Evolutionary conservation across 2,113 vertebrate species (phyloP).

Genomic region (Tetrax tetrax): DNA sequence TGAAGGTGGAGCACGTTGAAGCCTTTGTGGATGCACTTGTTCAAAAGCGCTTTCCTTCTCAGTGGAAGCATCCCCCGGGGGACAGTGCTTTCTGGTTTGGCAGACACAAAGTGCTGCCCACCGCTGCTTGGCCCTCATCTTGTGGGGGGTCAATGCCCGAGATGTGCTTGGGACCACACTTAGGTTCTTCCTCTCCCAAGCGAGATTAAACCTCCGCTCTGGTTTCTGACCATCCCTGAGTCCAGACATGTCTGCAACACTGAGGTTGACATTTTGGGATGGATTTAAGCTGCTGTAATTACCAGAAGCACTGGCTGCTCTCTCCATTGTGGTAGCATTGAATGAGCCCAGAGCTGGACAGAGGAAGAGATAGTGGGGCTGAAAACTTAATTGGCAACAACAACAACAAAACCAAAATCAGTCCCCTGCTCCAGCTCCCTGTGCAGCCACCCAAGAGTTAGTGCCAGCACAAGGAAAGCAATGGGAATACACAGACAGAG

Average conservation of each 20-base stretch:
- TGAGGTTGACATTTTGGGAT: neutral
- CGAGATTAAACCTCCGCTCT: neutral
- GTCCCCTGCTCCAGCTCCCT: neutral
- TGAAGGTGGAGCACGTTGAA: neutral
- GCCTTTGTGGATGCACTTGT: neutral
- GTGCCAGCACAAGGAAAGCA: neutral
- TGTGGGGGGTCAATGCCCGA: neutral
- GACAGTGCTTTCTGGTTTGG: neutral
- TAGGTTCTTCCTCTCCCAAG: neutral
- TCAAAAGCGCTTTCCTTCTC: neutral
- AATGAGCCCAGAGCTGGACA: conserved; percentile 8
- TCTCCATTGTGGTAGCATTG: conserved; percentile 18
- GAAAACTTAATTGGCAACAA: conserved; percentile 52
- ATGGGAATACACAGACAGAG: neutral
- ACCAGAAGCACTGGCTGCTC: conserved; percentile 13
- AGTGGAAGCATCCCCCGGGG: neutral
- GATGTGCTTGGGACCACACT: neutral
- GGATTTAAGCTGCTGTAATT: conserved; percentile 28
- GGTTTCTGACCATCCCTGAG: neutral
- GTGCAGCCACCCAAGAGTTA: neutral
- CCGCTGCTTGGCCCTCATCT: neutral
- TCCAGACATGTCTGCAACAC: neutral
- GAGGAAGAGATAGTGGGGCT: conserved; percentile 34
- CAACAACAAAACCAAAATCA: neutral
- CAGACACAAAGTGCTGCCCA: neutral